Percentiles rank a stretch among this genome's conserved stretches.
phyloP scores from a whole-genome alignment of 1,140 invertebrate genomes.

The Leptinotarsa defecta region DNA sequence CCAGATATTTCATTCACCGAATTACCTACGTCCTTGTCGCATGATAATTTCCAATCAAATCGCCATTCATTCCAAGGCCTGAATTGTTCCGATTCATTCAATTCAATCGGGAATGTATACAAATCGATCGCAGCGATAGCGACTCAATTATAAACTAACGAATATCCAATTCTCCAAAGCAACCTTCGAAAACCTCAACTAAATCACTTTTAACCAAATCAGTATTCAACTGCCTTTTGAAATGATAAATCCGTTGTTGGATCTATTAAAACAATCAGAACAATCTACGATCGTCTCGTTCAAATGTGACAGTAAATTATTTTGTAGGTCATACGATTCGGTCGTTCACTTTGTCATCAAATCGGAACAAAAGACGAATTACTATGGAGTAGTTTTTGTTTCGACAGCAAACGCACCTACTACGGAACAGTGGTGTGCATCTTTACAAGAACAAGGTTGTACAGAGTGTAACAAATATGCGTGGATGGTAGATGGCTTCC shows the following conservation, averaged over 20 bases:
- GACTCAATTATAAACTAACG: too few relatives aligned
- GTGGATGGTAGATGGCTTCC: neutral
- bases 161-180: too few relatives aligned
- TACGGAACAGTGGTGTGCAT: neutral
- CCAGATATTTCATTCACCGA: neutral
- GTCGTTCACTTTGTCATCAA: conserved; percentile 29
- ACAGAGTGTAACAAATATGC: neutral
- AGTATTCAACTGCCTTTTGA: neutral
- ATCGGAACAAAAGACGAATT: conserved; percentile 25
- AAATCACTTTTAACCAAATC: neutral
- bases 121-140: too few relatives aligned
- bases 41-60: conserved; percentile 1
- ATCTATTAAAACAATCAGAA: conserved; percentile 8
- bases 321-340: conserved; percentile 31
- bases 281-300: conserved; percentile 8
- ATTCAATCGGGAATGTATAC: neutral
- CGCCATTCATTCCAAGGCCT: neutral
- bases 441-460: neutral
- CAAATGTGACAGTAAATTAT: conserved; percentile 10
- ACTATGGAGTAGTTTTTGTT: conserved; percentile 12
- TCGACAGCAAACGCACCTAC: conserved; percentile 15
- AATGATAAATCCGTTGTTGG: neutral
- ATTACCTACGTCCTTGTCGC: neutral
- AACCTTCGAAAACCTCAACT: neutral
- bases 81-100: conserved; percentile 1